These are phyloP conservation scores for Gadus chalcogrammus DNA, from an alignment of 2,113 vertebrate species.

Conservation along the genomic window DNA sequence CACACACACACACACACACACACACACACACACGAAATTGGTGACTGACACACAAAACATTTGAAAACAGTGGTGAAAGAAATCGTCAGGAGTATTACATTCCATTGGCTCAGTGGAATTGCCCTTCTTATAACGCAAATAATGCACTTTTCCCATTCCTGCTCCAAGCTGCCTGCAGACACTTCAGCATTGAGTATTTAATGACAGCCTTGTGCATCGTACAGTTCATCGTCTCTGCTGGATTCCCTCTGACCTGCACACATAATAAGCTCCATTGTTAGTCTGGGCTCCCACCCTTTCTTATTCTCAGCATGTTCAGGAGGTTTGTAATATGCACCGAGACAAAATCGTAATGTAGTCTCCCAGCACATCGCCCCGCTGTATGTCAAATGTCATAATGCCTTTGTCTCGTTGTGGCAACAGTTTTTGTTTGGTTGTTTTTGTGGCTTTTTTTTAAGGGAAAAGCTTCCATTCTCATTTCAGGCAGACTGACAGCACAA, in stretches of 20 bases:
- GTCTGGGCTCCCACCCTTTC: too few species aligned
- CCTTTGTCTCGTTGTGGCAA: slow-evolving; percentile 17
- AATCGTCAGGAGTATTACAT: slow-evolving; percentile 24
- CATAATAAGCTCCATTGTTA: too few species aligned
- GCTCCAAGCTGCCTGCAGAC: too few species aligned
- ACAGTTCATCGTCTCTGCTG: too few species aligned
- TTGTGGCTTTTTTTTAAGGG: not conserved
- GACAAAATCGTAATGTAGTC: not conserved
- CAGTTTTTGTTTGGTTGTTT: slow-evolving; percentile 30
- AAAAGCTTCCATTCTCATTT: slow-evolving; percentile 55
- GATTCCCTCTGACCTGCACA: too few species aligned
- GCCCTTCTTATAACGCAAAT: too few species aligned
- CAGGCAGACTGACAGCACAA: slow-evolving; percentile 47
- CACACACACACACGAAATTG: not conserved
- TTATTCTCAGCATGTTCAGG: too few species aligned
- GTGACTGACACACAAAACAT: slow-evolving; percentile 18
- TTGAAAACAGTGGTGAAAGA: slow-evolving; percentile 22
- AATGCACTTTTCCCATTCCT: too few species aligned
- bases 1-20: too few species aligned
- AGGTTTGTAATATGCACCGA: too few species aligned
- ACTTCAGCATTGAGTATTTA: too few species aligned
- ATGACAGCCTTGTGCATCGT: too few species aligned
- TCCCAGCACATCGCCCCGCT: slow-evolving; percentile 12
- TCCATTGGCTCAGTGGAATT: slow-evolving; percentile 6
- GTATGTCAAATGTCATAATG: slow-evolving; percentile 22